Evolutionary conservation across 2,797 vertebrate genomes (phyloP).

Genomic region (Hippopotamyrus pictus): DNA sequence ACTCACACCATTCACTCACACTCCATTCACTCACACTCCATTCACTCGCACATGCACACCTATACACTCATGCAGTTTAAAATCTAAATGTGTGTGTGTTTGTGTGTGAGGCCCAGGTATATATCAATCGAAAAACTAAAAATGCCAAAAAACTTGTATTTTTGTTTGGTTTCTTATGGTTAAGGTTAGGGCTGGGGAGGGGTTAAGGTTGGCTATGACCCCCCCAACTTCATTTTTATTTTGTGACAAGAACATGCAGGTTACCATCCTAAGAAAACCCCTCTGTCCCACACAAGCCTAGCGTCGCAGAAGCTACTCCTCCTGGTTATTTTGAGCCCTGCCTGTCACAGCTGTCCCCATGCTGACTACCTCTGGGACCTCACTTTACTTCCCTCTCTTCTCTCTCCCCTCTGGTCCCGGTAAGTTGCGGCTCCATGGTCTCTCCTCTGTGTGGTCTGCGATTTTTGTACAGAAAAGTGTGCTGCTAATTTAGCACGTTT

Average conservation of each 20-base stretch:
- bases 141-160: not conserved
- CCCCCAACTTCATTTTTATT: constrained; percentile 34
- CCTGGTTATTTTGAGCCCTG: constrained; percentile 67
- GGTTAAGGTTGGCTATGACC: constrained; percentile 30
- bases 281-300: not conserved
- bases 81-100: not conserved
- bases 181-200: constrained; percentile 1
- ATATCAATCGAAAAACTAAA: not conserved
- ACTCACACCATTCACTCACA: too few relatives aligned
- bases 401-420: constrained; percentile 52
- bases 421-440: constrained; percentile 54
- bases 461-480: not conserved
- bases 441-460: not conserved
- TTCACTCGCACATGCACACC: not conserved
- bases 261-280: not conserved
- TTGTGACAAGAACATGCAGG: constrained; percentile 33
- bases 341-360: constrained; percentile 66
- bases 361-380: constrained; percentile 45
- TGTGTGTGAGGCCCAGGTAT: not conserved
- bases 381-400: constrained; percentile 50
- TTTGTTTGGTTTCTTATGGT: not conserved
- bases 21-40: too few relatives aligned
- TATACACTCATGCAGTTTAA: not conserved
- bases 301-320: constrained; percentile 25
- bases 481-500: not conserved